Evolutionary conservation across 2,113 vertebrate species (phyloP), one percentile per base, ranked within the genome.

Genomic region (Thinocorus orbignyianus): DNA sequence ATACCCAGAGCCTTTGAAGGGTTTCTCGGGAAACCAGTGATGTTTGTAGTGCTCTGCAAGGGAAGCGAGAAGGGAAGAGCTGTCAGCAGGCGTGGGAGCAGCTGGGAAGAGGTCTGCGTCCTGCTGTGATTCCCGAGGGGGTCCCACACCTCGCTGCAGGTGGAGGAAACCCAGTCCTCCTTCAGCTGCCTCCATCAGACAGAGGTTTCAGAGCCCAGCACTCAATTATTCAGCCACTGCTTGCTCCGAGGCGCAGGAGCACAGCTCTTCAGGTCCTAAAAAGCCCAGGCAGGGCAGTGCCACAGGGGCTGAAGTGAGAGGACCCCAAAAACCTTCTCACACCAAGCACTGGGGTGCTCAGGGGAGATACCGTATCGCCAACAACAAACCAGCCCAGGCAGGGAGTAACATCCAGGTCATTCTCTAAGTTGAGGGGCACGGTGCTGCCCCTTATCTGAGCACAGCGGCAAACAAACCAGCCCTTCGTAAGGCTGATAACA

Each of bases 11-110:
- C 99, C 99, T 95, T 98, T 99, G 97, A 97, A 98, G 0, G 99
- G 99, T 60, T 98, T 97, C 80, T 99, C 98, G 0, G 98, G 98
- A 93, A 99, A 99, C 99, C 99, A 99, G 82, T 98, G 98, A 52
- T 99, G 98, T 49, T 95, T 98, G 95, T 99, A 99, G 95, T 98
- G 98, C 88, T 99, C 99, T 99, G 97, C 10, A 64, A 57, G 20
- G 62, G 71, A 26, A 86, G 16, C 9, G 17, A 81, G 81, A 70
- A n/a, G 54, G 77, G 62, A 37, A 41, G 18, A 35, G 49, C 1
- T 0, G 79, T 95, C 77, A 97, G 85, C 72, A 25, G 77, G 46
- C 11, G 1, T 3, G 46, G 33, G 35, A 41, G 35, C 33, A 14
- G 57, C 61, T 44, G 18, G 1, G 26, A 68, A 25, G 20, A 41